Base-by-base conservation (phyloP, 2,113 vertebrate genomes). In the Mandrillus leucophaeus region DNA sequence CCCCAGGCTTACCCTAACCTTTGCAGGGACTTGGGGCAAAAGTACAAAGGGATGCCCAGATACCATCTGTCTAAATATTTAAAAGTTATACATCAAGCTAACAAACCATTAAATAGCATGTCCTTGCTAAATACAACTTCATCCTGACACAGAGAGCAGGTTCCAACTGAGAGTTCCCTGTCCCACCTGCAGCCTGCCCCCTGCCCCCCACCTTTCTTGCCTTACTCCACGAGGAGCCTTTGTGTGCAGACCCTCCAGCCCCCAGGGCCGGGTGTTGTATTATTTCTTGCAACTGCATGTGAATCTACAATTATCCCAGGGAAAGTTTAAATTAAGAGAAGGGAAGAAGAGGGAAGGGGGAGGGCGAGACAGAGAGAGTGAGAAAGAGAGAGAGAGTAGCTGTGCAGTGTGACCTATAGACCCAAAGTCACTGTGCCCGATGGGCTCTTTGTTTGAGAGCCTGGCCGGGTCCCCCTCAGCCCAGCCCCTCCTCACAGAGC, bases 161-260 rank as follows among this genome's bases (percentile, higher is more conserved):
- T 86, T 70, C 7, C 86, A 59, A 8, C 30, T n/a, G 83, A 70
- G 50, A 66, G 35, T 82, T 32, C 6, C 35, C 50, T n/a, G 4
- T 35, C 8, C 12, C 45, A 40, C n/a, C 30, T 0, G 0, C 4
- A 16, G 52, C 35, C 48, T 6, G 1, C 9, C 45, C 50, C 66
- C 16, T 8, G 35, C 1, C 66, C 32, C 16, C 16, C 5, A 8
- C 35, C 73, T 23, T 32, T 84, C 20, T 48, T 22, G 8, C 50
- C 78, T 76, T 52, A 22, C 12, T 40, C 81, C 75, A 45, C 0
- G 3, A 75, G 59, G 2, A 30, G 14, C n/a, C 14, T 38, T 90
- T 59, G 16, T 75, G 30, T 20, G 18, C 32, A 35, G 32, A 72
- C 13, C 9, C 45, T 10, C 48, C n/a, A 75, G 45, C 7, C n/a